Percentiles rank a stretch among this genome's conserved stretches.
These are phyloP conservation scores for Erebia ligea DNA, from an alignment of 2,888 invertebrate genomes.

Conservation along the genomic window DNA sequence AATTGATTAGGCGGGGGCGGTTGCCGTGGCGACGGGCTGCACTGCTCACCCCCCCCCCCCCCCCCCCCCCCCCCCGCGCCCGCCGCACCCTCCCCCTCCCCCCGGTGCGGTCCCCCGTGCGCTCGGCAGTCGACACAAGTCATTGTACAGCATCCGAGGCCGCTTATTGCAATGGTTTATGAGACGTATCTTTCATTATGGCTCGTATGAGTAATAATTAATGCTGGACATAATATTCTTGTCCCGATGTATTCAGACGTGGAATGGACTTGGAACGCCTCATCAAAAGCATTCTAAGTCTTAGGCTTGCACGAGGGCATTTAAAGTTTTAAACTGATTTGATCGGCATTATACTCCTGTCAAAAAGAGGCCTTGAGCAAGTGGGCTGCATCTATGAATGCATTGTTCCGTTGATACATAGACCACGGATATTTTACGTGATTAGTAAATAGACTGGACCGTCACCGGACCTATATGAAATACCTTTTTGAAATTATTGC, in stretches of 20 bases:
- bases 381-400: too few species aligned
- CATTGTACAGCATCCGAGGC: conserved; percentile 51
- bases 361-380: too few species aligned
- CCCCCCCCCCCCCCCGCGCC: conserved; percentile 37
- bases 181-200: conserved; percentile 48
- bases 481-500: too few species aligned
- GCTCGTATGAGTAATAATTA: conserved; percentile 41
- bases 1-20: conserved; percentile 83
- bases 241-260: not conserved
- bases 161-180: conserved; percentile 44
- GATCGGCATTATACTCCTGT: too few species aligned
- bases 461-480: too few species aligned
- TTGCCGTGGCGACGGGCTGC: conserved; percentile 70
- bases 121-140: conserved; percentile 40
- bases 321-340: too few species aligned
- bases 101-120: conserved; percentile 34
- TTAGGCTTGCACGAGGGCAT: too few species aligned
- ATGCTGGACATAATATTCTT: conserved; percentile 5
- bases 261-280: too few species aligned
- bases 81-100: conserved; percentile 32
- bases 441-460: too few species aligned
- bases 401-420: too few species aligned
- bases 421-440: too few species aligned
- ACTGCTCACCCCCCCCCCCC: conserved; percentile 48
- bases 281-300: too few species aligned